These are phyloP conservation scores for Zaprionus ghesquierei DNA, from an alignment of 1,140 invertebrate species.

Conservation along the genomic window DNA sequence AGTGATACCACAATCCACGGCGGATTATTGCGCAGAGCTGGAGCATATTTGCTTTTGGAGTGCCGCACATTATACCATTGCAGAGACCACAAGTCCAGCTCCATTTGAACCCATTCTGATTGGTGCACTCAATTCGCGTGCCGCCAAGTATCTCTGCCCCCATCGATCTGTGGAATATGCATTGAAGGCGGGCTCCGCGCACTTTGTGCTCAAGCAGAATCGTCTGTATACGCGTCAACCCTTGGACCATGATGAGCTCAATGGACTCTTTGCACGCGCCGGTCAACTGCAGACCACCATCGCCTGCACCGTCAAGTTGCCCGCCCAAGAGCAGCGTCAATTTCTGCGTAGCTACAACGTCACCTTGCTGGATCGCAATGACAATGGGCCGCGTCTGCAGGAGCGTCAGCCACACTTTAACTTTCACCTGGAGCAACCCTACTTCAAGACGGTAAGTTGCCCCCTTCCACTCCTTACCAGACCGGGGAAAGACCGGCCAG, in stretches of 20 bases:
- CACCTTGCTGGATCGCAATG: constrained; percentile 74
- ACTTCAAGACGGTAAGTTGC: constrained; percentile 73
- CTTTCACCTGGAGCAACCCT: constrained; percentile 72
- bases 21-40: constrained; percentile 65
- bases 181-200: constrained; percentile 48
- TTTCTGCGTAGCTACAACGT: constrained; percentile 62
- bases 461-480: neutral
- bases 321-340: constrained; percentile 29
- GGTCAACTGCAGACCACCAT: constrained; percentile 53
- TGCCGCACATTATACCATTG: constrained; percentile 62
- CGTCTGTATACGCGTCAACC: constrained; percentile 56
- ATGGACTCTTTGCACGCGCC: constrained; percentile 38
- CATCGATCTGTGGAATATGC: constrained; percentile 53
- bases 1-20: constrained; percentile 42
- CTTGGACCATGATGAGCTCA: constrained; percentile 71
- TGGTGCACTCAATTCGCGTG: constrained; percentile 62
- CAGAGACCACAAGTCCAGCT: constrained; percentile 34
- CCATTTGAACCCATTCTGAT: constrained; percentile 59
- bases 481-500: constrained; percentile 46
- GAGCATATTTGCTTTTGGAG: constrained; percentile 79
- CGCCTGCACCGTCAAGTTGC: constrained; percentile 56
- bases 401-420: constrained; percentile 57
- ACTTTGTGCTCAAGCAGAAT: constrained; percentile 66
- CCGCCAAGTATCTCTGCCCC: constrained; percentile 67
- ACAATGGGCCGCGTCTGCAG: constrained; percentile 76